These are phyloP conservation scores for Ennomos quercinarius DNA, from an alignment of 2,888 invertebrate species.

Conservation along the genomic window DNA sequence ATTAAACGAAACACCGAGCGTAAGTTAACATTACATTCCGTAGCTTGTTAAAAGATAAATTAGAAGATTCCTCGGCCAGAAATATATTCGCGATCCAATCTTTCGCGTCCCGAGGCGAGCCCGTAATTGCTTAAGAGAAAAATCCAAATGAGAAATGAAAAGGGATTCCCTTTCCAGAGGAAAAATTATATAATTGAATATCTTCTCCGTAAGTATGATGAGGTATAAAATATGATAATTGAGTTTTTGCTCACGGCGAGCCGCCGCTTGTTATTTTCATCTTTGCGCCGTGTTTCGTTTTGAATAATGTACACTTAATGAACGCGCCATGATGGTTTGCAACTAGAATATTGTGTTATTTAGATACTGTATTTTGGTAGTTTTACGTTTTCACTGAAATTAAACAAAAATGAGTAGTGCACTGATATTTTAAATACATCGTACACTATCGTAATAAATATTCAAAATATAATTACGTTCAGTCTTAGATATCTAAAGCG, in stretches of 20 bases:
- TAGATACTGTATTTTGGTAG: constrained; percentile 31
- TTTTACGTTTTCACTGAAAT: background rate
- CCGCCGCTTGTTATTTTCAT: constrained; percentile 48
- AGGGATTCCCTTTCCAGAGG: constrained; percentile 82
- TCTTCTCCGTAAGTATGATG: constrained; percentile 83
- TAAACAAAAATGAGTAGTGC: too few species aligned
- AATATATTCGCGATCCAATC: constrained; percentile 71
- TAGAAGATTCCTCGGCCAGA: constrained; percentile 66
- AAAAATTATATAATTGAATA: constrained; percentile 86
- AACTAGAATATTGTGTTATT: constrained; percentile 39
- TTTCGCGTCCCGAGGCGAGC: constrained; percentile 70
- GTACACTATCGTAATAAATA: too few species aligned
- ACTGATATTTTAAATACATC: too few species aligned
- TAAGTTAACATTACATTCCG: constrained; percentile 72
- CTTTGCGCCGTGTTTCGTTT: constrained; percentile 39
- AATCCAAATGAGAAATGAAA: constrained; percentile 86
- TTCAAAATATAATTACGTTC: too few species aligned
- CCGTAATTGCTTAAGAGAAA: constrained; percentile 85
- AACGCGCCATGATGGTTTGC: constrained; percentile 32
- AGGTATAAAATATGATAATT: constrained; percentile 86
- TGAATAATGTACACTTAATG: constrained; percentile 36
- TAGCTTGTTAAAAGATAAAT: constrained; percentile 79
- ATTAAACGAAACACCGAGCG: constrained; percentile 77
- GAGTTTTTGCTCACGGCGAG: constrained; percentile 77
- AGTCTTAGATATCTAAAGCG: too few species aligned